Evolutionary conservation across 2,888 invertebrate species (phyloP).

Genomic region (Phengaris alcon): DNA sequence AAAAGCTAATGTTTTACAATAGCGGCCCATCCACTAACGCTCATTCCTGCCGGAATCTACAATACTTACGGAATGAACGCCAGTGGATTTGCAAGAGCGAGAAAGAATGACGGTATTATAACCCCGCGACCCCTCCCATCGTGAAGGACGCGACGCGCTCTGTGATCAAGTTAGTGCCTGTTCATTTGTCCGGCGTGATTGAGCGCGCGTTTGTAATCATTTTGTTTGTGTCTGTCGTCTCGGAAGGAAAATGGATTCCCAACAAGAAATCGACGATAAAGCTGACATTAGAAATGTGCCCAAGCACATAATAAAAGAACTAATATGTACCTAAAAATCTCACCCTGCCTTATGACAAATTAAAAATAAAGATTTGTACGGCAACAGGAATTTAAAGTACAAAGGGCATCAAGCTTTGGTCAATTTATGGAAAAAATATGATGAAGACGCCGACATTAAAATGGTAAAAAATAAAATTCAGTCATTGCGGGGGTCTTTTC

Average conservation of each 20-base stretch:
- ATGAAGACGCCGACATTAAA: slow-evolving; percentile 22
- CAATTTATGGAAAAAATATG: slow-evolving; percentile 20
- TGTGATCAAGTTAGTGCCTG: slow-evolving; percentile 11
- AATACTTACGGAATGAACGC: neutral
- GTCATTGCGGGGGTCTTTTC: slow-evolving; percentile 20
- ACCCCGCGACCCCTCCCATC: slow-evolving; percentile 18
- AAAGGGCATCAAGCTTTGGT: slow-evolving; percentile 25
- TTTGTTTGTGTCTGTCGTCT: slow-evolving; percentile 20
- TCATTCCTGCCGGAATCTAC: too few relatives aligned
- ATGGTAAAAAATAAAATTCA: slow-evolving; percentile 24
- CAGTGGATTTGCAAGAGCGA: slow-evolving; percentile 20
- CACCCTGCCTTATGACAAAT: slow-evolving; percentile 23
- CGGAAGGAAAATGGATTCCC: slow-evolving; percentile 21
- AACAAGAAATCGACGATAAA: slow-evolving; percentile 25
- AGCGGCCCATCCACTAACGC: too few relatives aligned
- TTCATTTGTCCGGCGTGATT: slow-evolving; percentile 15
- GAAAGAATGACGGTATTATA: slow-evolving; percentile 25
- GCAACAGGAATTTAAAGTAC: slow-evolving; percentile 27
- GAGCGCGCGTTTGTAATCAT: neutral
- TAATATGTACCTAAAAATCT: slow-evolving; percentile 26
- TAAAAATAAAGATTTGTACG: slow-evolving; percentile 27
- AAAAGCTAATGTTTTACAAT: too few relatives aligned
- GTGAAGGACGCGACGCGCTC: slow-evolving; percentile 22
- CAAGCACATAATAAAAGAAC: slow-evolving; percentile 25
- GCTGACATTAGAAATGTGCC: slow-evolving; percentile 27